phyloP scores from a whole-genome alignment of 2,888 invertebrate genomes.

The Cylloceria caligata region DNA sequence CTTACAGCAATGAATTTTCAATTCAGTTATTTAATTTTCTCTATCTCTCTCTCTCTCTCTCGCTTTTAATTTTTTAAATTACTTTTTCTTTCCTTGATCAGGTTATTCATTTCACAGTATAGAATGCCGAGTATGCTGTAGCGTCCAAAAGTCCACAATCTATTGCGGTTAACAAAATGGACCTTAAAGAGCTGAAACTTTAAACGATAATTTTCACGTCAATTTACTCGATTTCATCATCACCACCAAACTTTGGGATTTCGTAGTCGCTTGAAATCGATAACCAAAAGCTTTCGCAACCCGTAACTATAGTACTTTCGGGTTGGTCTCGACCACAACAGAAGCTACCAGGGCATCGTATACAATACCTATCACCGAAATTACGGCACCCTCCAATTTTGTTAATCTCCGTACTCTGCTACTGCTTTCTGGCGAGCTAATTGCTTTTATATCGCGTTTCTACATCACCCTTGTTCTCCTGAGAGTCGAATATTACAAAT shows the following conservation, averaged over 20 bases:
- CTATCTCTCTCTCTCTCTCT: too few relatives aligned
- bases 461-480: background rate
- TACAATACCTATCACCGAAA: slow-evolving; percentile 20
- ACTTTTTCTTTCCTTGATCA: too few relatives aligned
- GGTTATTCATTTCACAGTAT: background rate
- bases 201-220: slow-evolving; percentile 31
- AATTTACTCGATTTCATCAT: slow-evolving; percentile 31
- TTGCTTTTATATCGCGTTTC: slow-evolving; percentile 19
- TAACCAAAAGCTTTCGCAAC: slow-evolving; percentile 31
- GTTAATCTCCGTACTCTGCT: slow-evolving; percentile 4
- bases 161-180: background rate
- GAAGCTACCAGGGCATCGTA: background rate
- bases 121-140: background rate
- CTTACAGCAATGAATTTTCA: slow-evolving; percentile 1
- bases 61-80: background rate
- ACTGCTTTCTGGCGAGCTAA: slow-evolving; percentile 1
- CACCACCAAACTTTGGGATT: slow-evolving; percentile 5
- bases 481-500: background rate
- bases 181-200: slow-evolving; percentile 11
- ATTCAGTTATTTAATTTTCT: background rate
- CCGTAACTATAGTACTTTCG: slow-evolving; percentile 5
- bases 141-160: background rate
- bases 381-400: slow-evolving; percentile 40
- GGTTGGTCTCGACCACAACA: slow-evolving; percentile 7
- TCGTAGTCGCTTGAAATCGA: background rate